Percentiles rank a stretch among this genome's conserved stretches.
Evolutionary conservation across 2,888 invertebrate genomes (phyloP).

Genomic region (Lithophane socia): DNA sequence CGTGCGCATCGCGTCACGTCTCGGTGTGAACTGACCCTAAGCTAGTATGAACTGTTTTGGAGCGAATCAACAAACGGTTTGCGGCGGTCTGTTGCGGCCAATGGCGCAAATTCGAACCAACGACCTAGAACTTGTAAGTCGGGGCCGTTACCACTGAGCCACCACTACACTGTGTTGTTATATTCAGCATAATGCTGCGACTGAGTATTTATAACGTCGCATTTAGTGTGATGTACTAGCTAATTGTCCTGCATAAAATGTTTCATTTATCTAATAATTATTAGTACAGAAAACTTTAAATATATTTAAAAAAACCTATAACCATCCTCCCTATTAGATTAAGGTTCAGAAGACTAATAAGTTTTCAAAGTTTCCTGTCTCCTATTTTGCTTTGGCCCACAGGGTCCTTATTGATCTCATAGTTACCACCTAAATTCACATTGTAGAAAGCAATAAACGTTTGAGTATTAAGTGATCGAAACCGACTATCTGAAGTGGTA

Average conservation of each 20-base stretch:
- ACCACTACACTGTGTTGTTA: no score
- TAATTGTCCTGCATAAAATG: not conserved
- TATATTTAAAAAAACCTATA: no score
- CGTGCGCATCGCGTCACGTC: no score
- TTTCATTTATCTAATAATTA: not conserved
- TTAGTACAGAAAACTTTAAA: not conserved
- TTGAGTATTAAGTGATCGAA: not conserved
- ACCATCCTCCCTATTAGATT: not conserved
- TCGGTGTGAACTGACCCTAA: not conserved
- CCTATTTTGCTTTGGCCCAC: no score
- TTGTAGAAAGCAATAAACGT: not conserved
- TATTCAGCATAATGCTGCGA: no score
- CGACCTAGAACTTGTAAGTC: no score
- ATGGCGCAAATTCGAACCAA: constrained; percentile 11
- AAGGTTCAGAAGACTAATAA: not conserved
- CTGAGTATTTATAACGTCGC: no score
- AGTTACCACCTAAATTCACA: not conserved
- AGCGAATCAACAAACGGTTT: constrained; percentile 34
- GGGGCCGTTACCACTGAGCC: no score
- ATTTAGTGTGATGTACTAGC: no score
- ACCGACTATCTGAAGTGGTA: not conserved
- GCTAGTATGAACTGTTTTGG: constrained; percentile 2
- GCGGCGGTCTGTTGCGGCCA: constrained; percentile 15
- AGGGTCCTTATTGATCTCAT: not conserved
- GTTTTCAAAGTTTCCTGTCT: not conserved